A percentile compares a stretch with the other conserved stretches of the same genome.
Evolutionary conservation across 2,888 invertebrate species (phyloP).

Genomic region (Pheosia gnoma): DNA sequence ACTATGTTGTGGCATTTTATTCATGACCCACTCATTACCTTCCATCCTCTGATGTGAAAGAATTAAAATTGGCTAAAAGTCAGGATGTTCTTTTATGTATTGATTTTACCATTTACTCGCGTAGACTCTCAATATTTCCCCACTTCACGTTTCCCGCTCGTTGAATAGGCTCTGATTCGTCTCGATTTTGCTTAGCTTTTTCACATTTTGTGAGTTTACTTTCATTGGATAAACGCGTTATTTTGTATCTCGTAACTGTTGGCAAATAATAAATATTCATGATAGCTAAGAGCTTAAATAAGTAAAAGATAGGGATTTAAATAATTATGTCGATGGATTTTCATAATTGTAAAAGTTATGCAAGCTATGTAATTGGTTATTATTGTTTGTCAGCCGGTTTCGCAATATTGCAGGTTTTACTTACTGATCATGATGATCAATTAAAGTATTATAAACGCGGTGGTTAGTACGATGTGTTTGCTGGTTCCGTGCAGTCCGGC

Average conservation of each 20-base stretch:
- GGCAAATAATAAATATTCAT: no score
- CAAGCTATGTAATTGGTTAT: no score
- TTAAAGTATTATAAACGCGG: constrained; percentile 8
- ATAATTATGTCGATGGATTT: no score
- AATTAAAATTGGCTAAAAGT: no score
- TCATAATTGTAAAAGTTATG: no score
- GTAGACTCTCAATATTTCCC: background rate
- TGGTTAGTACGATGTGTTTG: constrained; percentile 14
- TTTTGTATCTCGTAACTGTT: no score
- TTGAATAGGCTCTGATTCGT: background rate
- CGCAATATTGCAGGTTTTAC: no score
- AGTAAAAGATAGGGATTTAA: no score
- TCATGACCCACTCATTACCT: background rate
- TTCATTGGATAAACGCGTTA: no score
- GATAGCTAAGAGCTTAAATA: no score
- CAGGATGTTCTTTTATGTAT: background rate
- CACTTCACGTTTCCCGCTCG: constrained; percentile 1
- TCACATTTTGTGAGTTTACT: no score
- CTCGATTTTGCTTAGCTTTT: background rate
- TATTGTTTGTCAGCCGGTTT: no score
- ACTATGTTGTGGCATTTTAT: background rate
- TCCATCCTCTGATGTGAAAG: background rate
- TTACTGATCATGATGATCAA: background rate
- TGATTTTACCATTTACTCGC: background rate
- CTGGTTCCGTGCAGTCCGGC: constrained; percentile 28